Conservation (phyloP, 2,113 vertebrate genomes). For the Hirundichthys speculiger region DNA sequence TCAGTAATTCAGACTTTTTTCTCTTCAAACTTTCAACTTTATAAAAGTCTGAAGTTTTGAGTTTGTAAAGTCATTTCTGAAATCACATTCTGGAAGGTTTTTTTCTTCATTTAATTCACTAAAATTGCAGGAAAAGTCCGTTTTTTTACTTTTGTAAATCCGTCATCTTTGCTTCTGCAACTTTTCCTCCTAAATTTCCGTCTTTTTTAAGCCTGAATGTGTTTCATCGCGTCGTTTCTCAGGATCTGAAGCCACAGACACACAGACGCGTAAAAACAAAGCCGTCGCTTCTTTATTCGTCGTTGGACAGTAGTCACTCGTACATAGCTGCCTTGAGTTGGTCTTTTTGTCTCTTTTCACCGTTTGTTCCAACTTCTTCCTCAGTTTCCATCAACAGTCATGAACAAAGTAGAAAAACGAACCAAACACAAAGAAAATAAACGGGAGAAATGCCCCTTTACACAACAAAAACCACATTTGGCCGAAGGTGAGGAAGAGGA, state of each 20-base stretch:
- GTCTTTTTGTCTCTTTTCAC: slow-evolving; percentile 64
- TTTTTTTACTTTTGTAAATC: too few species aligned
- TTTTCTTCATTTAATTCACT: too few species aligned
- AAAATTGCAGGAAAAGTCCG: too few species aligned
- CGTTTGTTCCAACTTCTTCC: slow-evolving; percentile 70
- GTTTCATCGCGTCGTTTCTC: too few species aligned
- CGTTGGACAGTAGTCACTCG: slow-evolving; percentile 85
- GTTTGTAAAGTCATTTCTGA: too few species aligned
- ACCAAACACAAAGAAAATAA: slow-evolving; percentile 42
- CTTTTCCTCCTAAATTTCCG: too few species aligned
- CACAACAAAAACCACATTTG: slow-evolving; percentile 77
- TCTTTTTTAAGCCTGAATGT: too few species aligned
- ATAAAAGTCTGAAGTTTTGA: too few species aligned
- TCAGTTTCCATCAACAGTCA: slow-evolving; percentile 71
- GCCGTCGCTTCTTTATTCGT: slow-evolving; percentile 82
- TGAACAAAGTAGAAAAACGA: slow-evolving; percentile 72
- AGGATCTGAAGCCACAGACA: neutral
- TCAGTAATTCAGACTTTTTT: too few species aligned
- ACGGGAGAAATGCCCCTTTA: slow-evolving; percentile 65
- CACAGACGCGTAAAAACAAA: slow-evolving; percentile 70
- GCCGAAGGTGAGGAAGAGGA: slow-evolving; percentile 62
- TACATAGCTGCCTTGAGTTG: slow-evolving; percentile 85
- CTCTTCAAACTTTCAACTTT: too few species aligned
- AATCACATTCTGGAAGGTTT: too few species aligned
- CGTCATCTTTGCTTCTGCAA: too few species aligned